These are phyloP conservation scores for Acromyrmex echinatior DNA, from an alignment of 1,140 invertebrate species.

Conservation along the genomic window DNA sequence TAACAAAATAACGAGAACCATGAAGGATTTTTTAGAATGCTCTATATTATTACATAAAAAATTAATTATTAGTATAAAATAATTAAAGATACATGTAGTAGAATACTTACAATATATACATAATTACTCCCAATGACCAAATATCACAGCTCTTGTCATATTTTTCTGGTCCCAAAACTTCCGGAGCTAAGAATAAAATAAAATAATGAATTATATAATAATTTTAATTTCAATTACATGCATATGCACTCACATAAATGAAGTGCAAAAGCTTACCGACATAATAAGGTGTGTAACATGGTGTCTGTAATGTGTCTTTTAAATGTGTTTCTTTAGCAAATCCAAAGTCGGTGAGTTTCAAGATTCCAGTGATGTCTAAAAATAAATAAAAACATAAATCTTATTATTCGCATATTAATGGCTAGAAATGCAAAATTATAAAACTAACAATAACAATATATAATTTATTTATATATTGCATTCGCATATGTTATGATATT, in stretches of 20 bases:
- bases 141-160: constrained; percentile 99
- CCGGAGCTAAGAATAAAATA: constrained; percentile 90
- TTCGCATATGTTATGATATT: background rate
- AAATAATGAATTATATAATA: background rate
- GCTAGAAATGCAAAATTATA: background rate
- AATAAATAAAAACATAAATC: constrained; percentile 46
- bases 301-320: constrained; percentile 96
- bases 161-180: constrained; percentile 98
- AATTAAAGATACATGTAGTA: background rate
- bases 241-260: background rate
- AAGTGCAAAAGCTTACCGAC: constrained; percentile 90
- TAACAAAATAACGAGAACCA: background rate
- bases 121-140: constrained; percentile 99
- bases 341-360: constrained; percentile 99
- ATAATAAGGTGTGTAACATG: constrained; percentile 99
- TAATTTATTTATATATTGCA: constrained; percentile 1
- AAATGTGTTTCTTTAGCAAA: constrained; percentile 98
- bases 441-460: constrained; percentile 1
- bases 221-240: constrained; percentile 26
- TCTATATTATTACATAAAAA: background rate
- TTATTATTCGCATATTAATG: background rate
- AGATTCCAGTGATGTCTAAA: constrained; percentile 90
- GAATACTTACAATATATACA: constrained; percentile 97
- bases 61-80: constrained; percentile 16
- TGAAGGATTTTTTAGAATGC: background rate